Evolutionary conservation across 2,113 vertebrate genomes (phyloP).

Genomic region (Taxidea taxus): DNA sequence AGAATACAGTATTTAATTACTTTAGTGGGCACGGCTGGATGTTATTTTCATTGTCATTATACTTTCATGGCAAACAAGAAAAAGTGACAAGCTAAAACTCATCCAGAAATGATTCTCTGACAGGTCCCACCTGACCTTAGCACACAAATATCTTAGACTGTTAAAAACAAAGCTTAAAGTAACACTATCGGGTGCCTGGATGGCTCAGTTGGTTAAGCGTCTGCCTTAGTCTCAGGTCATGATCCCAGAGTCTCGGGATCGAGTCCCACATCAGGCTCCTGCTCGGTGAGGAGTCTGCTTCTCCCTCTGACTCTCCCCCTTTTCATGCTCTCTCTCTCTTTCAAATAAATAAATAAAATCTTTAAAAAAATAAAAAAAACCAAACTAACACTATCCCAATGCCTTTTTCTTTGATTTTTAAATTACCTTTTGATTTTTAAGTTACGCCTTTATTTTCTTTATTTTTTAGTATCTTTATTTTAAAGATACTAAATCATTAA

Average conservation of each 20-base stretch:
- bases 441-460: too few relatives aligned
- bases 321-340: too few relatives aligned
- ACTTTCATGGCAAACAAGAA: background rate
- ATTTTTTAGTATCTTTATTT: background rate
- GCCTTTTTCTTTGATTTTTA: background rate
- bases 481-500: constrained; percentile 1
- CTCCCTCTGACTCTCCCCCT: too few relatives aligned
- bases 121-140: background rate
- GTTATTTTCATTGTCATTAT: background rate
- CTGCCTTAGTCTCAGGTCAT: too few relatives aligned
- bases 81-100: background rate
- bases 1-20: background rate
- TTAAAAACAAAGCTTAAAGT: background rate
- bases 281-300: too few relatives aligned
- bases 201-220: too few relatives aligned
- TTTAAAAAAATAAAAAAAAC: too few relatives aligned
- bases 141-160: background rate
- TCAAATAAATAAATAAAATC: too few relatives aligned
- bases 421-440: constrained; percentile 34
- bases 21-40: background rate
- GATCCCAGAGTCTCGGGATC: too few relatives aligned
- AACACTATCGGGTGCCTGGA: background rate
- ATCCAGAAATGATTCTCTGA: background rate
- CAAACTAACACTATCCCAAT: background rate
- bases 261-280: too few relatives aligned